Percentiles rank a stretch among this genome's conserved stretches.
Evolutionary conservation across 2,113 vertebrate genomes (phyloP).

Genomic region (Tichodroma muraria): DNA sequence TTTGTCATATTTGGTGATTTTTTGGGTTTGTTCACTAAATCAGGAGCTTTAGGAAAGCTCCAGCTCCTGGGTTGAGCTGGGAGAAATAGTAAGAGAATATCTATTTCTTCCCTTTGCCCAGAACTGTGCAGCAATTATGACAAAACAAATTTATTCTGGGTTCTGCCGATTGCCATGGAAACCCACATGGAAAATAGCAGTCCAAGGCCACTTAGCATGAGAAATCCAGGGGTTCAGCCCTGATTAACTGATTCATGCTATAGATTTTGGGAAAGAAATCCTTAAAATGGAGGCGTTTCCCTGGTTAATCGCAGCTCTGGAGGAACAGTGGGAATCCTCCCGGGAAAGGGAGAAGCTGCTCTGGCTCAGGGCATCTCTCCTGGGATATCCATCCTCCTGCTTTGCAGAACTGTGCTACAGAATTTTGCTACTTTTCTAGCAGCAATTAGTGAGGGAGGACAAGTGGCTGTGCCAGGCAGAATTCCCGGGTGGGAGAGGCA

Average conservation of each 20-base stretch:
- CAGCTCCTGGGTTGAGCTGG: neutral
- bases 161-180: constrained; percentile 68
- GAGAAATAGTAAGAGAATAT: neutral
- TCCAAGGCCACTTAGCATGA: neutral
- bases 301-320: neutral
- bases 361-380: neutral
- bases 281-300: neutral
- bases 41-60: neutral
- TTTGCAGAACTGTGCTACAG: neutral
- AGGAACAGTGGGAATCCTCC: neutral
- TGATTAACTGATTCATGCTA: neutral
- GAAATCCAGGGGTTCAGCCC: constrained; percentile 1
- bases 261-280: neutral
- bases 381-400: neutral
- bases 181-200: constrained; percentile 62
- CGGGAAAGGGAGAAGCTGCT: neutral
- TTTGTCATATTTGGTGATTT: neutral
- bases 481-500: constrained; percentile 38
- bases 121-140: constrained; percentile 52
- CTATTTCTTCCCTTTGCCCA: neutral
- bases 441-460: constrained; percentile 14
- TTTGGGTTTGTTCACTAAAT: neutral
- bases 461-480: constrained; percentile 3
- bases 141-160: constrained; percentile 23
- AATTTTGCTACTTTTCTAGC: constrained; percentile 22